These are phyloP conservation scores for Lepidochrysops patricia DNA, from an alignment of 2,888 invertebrate species.

Conservation along the genomic window DNA sequence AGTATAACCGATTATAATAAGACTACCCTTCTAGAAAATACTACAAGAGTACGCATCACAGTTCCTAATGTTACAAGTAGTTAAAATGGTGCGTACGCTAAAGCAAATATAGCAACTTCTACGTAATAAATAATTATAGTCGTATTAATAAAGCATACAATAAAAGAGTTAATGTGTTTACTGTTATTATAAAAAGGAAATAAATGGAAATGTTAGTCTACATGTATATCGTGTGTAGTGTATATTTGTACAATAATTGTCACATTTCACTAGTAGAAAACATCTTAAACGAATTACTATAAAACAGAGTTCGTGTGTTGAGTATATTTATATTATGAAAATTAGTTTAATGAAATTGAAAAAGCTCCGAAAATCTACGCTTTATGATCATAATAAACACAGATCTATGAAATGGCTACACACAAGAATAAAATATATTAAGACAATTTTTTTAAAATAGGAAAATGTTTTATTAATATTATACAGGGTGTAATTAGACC, in stretches of 20 bases:
- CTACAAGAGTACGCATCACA: constrained; percentile 69
- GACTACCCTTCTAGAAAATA: constrained; percentile 13
- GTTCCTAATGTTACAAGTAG: constrained; percentile 49
- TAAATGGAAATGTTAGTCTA: constrained; percentile 12
- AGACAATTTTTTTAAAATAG: constrained; percentile 15
- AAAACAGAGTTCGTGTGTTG: constrained; percentile 21
- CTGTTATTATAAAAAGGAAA: constrained; percentile 6
- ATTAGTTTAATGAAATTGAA: constrained; percentile 61
- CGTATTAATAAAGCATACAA: constrained; percentile 7
- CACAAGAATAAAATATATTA: constrained; percentile 38
- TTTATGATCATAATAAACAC: constrained; percentile 40
- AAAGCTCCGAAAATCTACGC: constrained; percentile 63
- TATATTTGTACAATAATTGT: neutral
- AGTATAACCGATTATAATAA: constrained; percentile 23
- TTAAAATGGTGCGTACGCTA: constrained; percentile 56
- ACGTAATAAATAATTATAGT: constrained; percentile 10
- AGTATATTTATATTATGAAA: constrained; percentile 62
- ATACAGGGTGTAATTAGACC: too few species aligned
- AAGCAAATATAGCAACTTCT: constrained; percentile 44
- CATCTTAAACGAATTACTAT: constrained; percentile 23
- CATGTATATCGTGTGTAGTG: neutral
- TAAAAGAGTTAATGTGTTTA: neutral
- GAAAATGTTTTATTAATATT: neutral
- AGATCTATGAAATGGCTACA: constrained; percentile 49
- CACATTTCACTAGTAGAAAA: constrained; percentile 17